Percentiles rank a stretch among this genome's conserved stretches.
Evolutionary conservation across 2,113 vertebrate genomes (phyloP).

Genomic region (Lepus americanus): DNA sequence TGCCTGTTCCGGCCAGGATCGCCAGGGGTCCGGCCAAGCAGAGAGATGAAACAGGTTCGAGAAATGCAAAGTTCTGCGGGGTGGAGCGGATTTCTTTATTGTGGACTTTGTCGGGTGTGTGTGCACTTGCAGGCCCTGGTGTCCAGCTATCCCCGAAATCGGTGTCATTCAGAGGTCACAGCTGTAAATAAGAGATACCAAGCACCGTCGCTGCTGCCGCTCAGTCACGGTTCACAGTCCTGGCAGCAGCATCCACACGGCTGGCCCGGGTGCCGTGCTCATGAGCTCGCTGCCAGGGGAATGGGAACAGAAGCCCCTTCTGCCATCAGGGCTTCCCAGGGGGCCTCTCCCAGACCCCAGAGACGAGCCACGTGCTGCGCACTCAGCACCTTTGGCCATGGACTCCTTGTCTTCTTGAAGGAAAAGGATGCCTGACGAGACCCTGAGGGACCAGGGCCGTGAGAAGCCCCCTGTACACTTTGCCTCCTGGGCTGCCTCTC

Average conservation of each 20-base stretch:
- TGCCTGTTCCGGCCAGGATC: not conserved
- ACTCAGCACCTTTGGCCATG: not conserved
- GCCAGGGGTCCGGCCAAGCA: not conserved
- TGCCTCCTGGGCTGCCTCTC: too few relatives aligned
- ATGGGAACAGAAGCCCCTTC: not conserved
- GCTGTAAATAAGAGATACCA: not conserved
- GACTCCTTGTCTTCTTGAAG: not conserved
- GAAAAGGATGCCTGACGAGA: not conserved
- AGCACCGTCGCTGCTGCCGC: not conserved
- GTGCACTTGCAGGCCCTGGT: not conserved
- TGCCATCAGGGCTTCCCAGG: not conserved
- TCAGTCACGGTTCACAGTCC: not conserved
- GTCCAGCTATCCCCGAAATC: not conserved
- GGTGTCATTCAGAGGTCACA: not conserved
- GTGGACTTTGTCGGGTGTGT: not conserved
- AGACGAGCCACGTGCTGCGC: not conserved
- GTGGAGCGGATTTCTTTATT: not conserved
- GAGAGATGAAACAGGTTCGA: not conserved
- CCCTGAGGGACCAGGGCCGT: accelerated
- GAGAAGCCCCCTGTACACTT: not conserved
- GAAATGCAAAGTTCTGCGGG: not conserved
- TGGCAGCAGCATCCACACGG: not conserved
- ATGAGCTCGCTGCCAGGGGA: not conserved
- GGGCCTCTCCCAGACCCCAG: not conserved
- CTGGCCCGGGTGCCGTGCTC: not conserved